Evolutionary conservation across 2,113 vertebrate species (phyloP).

Genomic region (Garra rufa): DNA sequence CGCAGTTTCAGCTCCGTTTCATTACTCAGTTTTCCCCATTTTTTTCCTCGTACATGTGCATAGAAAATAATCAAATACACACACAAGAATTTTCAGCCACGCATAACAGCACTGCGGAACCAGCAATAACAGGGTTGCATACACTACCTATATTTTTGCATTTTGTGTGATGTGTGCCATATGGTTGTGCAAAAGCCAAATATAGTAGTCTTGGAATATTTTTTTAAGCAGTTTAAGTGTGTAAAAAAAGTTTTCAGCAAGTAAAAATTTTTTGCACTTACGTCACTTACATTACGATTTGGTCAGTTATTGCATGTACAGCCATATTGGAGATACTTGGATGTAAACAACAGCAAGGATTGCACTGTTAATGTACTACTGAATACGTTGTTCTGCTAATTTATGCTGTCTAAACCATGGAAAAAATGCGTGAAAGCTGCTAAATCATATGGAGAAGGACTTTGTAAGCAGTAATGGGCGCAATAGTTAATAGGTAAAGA

Average conservation of each 20-base stretch:
- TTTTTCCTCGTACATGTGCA: slow-evolving; percentile 15
- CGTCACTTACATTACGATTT: no score
- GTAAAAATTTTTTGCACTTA: neutral
- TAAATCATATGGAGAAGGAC: no score
- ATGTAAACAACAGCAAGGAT: no score
- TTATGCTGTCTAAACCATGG: no score
- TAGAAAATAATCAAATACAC: slow-evolving; percentile 24
- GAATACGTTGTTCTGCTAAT: no score
- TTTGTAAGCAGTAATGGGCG: no score
- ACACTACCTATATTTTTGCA: slow-evolving; percentile 36
- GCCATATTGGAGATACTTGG: no score
- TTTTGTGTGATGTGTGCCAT: slow-evolving; percentile 39
- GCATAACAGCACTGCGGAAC: slow-evolving; percentile 30
- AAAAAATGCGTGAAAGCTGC: no score
- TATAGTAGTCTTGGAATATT: slow-evolving; percentile 23
- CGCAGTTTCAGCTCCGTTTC: slow-evolving; percentile 39
- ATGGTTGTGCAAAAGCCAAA: slow-evolving; percentile 22
- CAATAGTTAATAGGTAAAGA: no score
- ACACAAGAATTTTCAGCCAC: slow-evolving; percentile 39
- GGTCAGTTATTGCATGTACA: no score
- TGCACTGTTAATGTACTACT: no score
- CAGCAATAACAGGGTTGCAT: slow-evolving; percentile 42
- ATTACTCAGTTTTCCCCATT: slow-evolving; percentile 43
- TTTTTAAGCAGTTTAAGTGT: neutral
- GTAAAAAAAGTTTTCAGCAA: neutral